Evolutionary conservation across 2,888 invertebrate genomes (phyloP).

Genomic region (Volucella inanis): DNA sequence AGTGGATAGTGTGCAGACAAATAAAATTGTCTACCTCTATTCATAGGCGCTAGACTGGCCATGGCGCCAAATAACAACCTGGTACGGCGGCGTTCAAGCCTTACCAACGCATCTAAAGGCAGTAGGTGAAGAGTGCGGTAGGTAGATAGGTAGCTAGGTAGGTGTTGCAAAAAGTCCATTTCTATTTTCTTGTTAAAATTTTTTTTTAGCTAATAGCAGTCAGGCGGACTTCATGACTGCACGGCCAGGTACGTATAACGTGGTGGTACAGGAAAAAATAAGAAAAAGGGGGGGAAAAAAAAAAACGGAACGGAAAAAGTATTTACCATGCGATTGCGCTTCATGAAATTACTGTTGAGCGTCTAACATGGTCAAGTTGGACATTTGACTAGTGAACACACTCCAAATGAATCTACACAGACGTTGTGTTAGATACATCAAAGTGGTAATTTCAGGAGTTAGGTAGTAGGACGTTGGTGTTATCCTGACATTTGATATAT

Average conservation of each 20-base stretch:
- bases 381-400: conserved; percentile 42
- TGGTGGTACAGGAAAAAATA: neutral
- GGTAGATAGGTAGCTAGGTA: neutral
- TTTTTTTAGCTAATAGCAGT: neutral
- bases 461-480: no score
- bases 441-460: neutral
- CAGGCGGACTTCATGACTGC: conserved; percentile 16
- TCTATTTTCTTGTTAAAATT: neutral
- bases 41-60: conserved; percentile 62
- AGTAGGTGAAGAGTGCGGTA: no score
- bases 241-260: neutral
- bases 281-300: neutral
- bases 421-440: conserved; percentile 5
- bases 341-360: conserved; percentile 60
- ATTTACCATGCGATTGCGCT: neutral
- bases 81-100: conserved; percentile 55
- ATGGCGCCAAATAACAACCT: conserved; percentile 72
- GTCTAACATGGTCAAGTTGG: conserved; percentile 70
- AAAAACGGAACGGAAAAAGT: neutral
- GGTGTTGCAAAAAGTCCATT: neutral
- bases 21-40: conserved; percentile 21
- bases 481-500: no score
- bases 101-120: conserved; percentile 37
- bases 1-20: neutral
- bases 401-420: conserved; percentile 28